Evolutionary conservation across 2,888 invertebrate genomes (phyloP).

Genomic region (Neria commutata): DNA sequence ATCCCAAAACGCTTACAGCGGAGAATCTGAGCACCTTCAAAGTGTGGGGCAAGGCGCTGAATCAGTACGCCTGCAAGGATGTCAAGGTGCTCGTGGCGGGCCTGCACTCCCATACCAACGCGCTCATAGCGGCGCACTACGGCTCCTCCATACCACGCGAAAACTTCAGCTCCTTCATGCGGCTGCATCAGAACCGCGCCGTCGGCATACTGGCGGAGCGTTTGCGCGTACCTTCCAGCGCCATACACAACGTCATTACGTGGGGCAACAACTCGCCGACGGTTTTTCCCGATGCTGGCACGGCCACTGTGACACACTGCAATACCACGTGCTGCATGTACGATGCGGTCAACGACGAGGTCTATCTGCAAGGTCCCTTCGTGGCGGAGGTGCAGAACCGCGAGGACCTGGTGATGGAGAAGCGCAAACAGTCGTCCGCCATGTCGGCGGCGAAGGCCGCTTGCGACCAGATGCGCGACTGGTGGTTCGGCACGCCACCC

Average conservation of each 20-base stretch:
- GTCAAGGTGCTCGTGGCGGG: conserved; percentile 94
- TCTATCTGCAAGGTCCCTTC: conserved; percentile 81
- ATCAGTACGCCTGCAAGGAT: conserved; percentile 84
- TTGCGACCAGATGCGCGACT: conserved; percentile 92
- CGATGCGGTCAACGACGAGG: conserved; percentile 77
- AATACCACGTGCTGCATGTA: conserved; percentile 67
- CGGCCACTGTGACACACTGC: conserved; percentile 66
- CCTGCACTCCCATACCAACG: conserved; percentile 98
- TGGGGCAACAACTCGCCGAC: conserved; percentile 99
- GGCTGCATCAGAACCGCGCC: conserved; percentile 95
- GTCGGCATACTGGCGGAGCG: conserved; percentile 79
- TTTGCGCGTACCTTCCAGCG: conserved; percentile 69
- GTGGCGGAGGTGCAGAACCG: conserved; percentile 90
- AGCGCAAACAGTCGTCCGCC: conserved; percentile 94
- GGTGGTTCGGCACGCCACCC: conserved; percentile 82
- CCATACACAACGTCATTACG: conserved; percentile 87
- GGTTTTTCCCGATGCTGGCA: conserved; percentile 91
- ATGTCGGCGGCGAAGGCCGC: conserved; percentile 98
- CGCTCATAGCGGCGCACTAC: conserved; percentile 89
- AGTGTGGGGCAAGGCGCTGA: conserved; percentile 89
- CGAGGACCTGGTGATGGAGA: conserved; percentile 93
- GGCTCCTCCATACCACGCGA: conserved; percentile 91
- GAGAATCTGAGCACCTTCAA: conserved; percentile 98
- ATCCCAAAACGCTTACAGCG: conserved; percentile 91
- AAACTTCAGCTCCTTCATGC: conserved; percentile 95